Evolutionary conservation across 2,888 invertebrate genomes (phyloP).

Genomic region (Steinernema scapterisci): DNA sequence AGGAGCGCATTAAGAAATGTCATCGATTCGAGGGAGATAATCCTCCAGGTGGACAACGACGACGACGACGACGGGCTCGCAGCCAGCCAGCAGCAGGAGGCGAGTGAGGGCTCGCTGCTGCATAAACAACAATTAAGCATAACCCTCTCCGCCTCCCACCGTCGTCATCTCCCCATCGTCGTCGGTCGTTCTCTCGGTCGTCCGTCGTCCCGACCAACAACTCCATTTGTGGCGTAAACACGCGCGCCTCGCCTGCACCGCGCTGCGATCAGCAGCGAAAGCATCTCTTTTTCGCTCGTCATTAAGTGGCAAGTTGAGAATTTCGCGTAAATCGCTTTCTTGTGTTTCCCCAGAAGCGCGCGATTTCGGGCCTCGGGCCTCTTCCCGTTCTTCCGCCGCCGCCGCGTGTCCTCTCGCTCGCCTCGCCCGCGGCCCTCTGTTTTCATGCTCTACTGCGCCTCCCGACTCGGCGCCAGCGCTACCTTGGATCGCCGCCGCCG

Average conservation of each 20-base stretch:
- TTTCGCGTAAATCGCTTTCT: background rate
- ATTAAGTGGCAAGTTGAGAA: background rate
- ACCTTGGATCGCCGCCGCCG: too few species aligned
- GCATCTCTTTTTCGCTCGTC: background rate
- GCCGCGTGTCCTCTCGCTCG: background rate
- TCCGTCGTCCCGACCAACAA: background rate
- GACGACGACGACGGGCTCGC: too few species aligned
- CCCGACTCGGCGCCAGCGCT: background rate
- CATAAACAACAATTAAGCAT: constrained; percentile 13
- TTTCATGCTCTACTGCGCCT: background rate
- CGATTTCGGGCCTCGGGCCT: too few species aligned
- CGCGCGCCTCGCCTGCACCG: background rate
- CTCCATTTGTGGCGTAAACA: constrained; percentile 3
- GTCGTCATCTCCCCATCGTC: too few species aligned
- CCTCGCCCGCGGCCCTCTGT: too few species aligned
- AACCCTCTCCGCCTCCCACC: background rate
- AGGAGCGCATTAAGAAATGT: too few species aligned
- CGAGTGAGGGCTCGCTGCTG: background rate
- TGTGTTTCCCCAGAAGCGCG: too few species aligned
- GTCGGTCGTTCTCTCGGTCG: background rate
- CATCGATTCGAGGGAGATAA: too few species aligned
- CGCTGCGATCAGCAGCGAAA: background rate
- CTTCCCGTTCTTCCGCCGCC: too few species aligned
- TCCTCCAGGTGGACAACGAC: too few species aligned
- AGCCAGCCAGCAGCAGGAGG: background rate